Conservation (phyloP, 2,797 vertebrate species). For the Amphiprion clarkii region DNA sequence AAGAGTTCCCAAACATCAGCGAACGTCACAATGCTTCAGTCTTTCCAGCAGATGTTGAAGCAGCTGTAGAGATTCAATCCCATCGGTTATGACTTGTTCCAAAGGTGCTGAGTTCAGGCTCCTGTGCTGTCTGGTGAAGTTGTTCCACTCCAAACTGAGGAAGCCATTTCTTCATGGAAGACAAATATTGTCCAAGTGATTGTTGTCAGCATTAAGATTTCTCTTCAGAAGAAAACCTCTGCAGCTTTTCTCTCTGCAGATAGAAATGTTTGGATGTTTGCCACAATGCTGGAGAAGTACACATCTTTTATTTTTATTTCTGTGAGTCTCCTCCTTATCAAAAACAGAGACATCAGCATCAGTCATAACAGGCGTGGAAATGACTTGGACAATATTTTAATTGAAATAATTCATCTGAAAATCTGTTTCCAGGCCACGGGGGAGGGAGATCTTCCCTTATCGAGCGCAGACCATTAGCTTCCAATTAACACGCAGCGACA, state of each 20-base stretch:
- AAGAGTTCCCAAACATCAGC: too few species aligned
- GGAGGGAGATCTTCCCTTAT: constrained; percentile 56
- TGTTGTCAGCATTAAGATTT: too few species aligned
- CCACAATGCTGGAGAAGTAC: not conserved
- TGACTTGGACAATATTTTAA: constrained; percentile 62
- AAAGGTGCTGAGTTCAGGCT: too few species aligned
- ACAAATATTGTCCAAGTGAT: too few species aligned
- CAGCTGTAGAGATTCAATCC: not conserved
- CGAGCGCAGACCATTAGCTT: constrained; percentile 54
- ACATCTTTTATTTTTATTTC: not conserved
- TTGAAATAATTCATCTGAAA: constrained; percentile 71
- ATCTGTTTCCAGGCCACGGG: constrained; percentile 55
- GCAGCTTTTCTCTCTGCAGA: not conserved
- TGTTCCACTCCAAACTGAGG: too few species aligned
- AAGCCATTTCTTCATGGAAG: too few species aligned
- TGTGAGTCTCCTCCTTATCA: not conserved
- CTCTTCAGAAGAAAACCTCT: not conserved
- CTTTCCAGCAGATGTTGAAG: too few species aligned
- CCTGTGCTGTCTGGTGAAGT: too few species aligned
- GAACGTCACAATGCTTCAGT: too few species aligned
- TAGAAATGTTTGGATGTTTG: constrained; percentile 11
- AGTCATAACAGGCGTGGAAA: constrained; percentile 58
- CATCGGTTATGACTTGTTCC: too few species aligned
- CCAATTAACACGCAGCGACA: constrained; percentile 63
- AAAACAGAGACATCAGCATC: constrained; percentile 22